Conservation (phyloP, 2,888 invertebrate genomes). For the Yponomeuta sedellus region DNA sequence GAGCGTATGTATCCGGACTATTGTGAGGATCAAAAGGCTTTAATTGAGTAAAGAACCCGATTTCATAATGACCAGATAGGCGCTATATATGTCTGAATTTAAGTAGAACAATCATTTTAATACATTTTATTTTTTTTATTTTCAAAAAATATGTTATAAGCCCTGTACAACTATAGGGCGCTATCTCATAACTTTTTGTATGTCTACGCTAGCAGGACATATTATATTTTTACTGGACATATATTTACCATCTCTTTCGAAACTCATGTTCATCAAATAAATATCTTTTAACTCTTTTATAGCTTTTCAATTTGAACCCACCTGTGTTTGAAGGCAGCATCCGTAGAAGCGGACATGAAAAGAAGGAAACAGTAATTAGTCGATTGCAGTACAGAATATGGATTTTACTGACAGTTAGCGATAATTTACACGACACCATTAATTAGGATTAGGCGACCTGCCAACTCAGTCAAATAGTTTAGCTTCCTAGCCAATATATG, state of each 20-base stretch:
- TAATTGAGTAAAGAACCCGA: constrained; percentile 12
- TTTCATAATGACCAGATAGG: too few species aligned
- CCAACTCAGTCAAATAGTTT: background rate
- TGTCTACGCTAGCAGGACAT: too few species aligned
- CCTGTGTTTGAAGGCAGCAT: constrained; percentile 33
- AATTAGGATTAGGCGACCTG: background rate
- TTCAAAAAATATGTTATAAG: too few species aligned
- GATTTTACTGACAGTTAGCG: background rate
- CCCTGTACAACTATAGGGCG: too few species aligned
- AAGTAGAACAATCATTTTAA: too few species aligned
- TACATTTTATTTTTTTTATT: too few species aligned
- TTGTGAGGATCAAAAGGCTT: constrained; percentile 27
- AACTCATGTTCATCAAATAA: too few species aligned
- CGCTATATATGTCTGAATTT: too few species aligned
- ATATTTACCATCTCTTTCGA: too few species aligned
- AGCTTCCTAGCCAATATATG: background rate
- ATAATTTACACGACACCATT: background rate
- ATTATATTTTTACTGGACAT: too few species aligned
- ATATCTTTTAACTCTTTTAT: too few species aligned
- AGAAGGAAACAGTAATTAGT: constrained; percentile 20
- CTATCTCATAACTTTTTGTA: too few species aligned
- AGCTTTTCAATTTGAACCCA: constrained; percentile 30
- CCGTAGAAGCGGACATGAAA: constrained; percentile 29
- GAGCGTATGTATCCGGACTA: constrained; percentile 35
- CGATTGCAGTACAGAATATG: background rate